Evolutionary conservation across 2,113 vertebrate genomes (phyloP), one percentile per base, ranked within the genome.

Genomic region (Proteles cristata): DNA sequence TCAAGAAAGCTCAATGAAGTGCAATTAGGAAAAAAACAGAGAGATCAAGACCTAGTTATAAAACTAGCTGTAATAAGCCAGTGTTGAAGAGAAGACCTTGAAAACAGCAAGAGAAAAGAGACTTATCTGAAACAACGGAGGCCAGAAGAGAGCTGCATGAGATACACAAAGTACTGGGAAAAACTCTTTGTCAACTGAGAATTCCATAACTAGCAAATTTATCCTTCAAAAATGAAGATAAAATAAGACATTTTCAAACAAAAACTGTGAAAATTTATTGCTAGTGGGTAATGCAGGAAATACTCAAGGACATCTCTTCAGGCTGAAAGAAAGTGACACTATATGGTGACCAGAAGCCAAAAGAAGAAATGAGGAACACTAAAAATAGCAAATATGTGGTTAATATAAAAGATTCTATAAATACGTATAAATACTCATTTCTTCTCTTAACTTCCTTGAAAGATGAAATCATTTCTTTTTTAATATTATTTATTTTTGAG

Each of bases 261-360:
- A 88, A 97, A 93, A 76, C 39, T 77, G 43, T 88, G 39, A 93
- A 90, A 93, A 95, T 50, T 17, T 16, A 90, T 50, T 87, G 48
- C 33, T 76, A 90, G 31, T 45, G 61, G 43, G 71, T 33, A 68
- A 53, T 43, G 84, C 11, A 92, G 76, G 26, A 93, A 88, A 88
- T 28, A 79, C 35, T 53, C 35, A 48, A 73, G 53, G 4, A 92
- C 85, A 1, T 81, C 28, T 81, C 48, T 55, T 90, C 5, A 58
- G 11, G 10, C 21, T 80, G 39, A 61, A 94, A 73, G 39, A 39
- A 88, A 93, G 43, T 88, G 17, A 82, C 28, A 61, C 45, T 16
- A 35, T 4, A 4, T 79, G 53, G 14, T 43, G 31, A 88, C 43
- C 19, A 17, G 17, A 66, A 82, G 81, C 28, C 69, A 79, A 43